Evolutionary conservation across 1,140 invertebrate species (phyloP).

Genomic region (Sarcophaga peregrina): DNA sequence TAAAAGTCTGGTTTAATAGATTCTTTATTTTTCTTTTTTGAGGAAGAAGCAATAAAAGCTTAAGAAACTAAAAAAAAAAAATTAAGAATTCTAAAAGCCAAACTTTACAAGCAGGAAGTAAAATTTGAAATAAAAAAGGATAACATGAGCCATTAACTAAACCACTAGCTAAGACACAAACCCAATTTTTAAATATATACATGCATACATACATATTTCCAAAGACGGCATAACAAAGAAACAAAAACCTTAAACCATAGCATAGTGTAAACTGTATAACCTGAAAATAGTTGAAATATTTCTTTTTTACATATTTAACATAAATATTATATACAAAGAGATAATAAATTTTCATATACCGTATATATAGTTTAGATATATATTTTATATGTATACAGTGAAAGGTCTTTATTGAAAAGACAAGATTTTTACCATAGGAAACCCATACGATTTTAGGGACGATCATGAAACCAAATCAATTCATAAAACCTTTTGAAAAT

Average conservation of each 20-base stretch:
- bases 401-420: background rate
- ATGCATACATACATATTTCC: background rate
- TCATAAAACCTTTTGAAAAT: background rate
- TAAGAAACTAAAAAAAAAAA: background rate
- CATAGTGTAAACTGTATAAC: conserved; percentile 39
- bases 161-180: background rate
- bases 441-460: background rate
- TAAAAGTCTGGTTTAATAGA: too few species aligned
- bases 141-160: background rate
- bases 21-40: too few species aligned
- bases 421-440: too few species aligned
- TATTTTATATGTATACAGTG: conserved; percentile 15
- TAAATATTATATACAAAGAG: background rate
- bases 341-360: background rate
- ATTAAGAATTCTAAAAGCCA: conserved; percentile 22
- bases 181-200: background rate
- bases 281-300: conserved; percentile 37
- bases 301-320: background rate
- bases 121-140: background rate
- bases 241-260: background rate
- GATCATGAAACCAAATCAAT: background rate
- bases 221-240: background rate
- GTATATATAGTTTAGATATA: conserved; percentile 1
- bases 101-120: conserved; percentile 1
- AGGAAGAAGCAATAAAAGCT: too few species aligned